These are phyloP conservation scores for Drosophila melanosoma DNA, from an alignment of 2,888 invertebrate species.

Conservation along the genomic window DNA sequence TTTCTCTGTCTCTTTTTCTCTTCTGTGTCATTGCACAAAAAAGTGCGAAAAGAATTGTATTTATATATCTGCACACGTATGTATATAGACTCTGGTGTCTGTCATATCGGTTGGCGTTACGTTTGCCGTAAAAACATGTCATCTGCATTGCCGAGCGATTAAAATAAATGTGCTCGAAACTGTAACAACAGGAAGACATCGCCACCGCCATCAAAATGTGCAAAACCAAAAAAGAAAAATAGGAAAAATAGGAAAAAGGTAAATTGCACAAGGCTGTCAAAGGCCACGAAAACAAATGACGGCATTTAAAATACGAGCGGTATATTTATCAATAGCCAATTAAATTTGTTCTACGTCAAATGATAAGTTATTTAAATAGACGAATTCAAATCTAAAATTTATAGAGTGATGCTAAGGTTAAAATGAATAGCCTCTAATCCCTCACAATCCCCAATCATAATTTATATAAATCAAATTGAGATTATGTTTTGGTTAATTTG, in stretches of 20 bases:
- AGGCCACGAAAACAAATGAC: conserved; percentile 28
- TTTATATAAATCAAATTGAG: neutral
- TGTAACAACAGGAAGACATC: conserved; percentile 58
- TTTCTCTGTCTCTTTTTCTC: neutral
- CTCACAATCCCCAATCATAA: neutral
- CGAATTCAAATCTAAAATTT: neutral
- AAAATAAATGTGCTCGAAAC: conserved; percentile 51
- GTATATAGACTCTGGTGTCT: neutral
- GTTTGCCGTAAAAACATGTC: conserved; percentile 33
- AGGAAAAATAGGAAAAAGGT: neutral
- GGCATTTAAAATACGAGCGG: conserved; percentile 40
- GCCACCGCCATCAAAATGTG: conserved; percentile 21
- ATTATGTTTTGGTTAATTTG: neutral
- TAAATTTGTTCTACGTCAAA: conserved; percentile 15
- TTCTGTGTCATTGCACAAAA: neutral
- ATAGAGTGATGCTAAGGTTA: neutral
- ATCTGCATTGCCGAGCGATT: conserved; percentile 40
- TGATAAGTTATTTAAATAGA: conserved; percentile 15
- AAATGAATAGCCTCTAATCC: neutral
- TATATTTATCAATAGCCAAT: conserved; percentile 20
- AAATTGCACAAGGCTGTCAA: conserved; percentile 36
- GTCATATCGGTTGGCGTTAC: conserved; percentile 23
- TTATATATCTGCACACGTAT: neutral
- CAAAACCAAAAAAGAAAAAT: conserved; percentile 13
- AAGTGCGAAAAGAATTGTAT: neutral